Base-by-base conservation (phyloP, 1,140 invertebrate genomes). In the Thaumetopoea pityocampa region DNA sequence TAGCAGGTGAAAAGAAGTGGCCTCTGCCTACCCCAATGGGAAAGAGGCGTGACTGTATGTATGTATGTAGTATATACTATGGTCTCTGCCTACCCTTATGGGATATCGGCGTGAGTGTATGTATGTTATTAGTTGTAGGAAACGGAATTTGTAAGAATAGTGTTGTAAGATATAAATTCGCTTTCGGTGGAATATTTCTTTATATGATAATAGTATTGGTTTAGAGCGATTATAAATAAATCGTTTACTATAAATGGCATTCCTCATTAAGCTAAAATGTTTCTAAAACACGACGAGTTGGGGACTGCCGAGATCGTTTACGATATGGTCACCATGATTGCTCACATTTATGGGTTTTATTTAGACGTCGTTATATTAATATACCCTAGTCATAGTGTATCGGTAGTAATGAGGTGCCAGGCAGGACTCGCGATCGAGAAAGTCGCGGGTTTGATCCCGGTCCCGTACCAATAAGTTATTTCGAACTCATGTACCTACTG, bases 261-360 rank as follows among this genome's bases (percentile, higher is more conserved):
- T 22, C 37, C 37, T 40, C 37, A 40, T 40, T 40, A 40, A 18
- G 37, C 30, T 40, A 29, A 22, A 40, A 40, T 30, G 37, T 30
- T 10, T 22, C 26, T 40, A 23, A 40, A 30, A 30, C 30, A 30
- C 30, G 27, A 5, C n/a, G n/a, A n/a, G n/a, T 24, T 32, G 5
- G 4, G 30, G 27, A 40, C 37, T 40, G 27, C 37, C 37, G 27
- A 9, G n/a, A 40, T 30, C 18, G 30, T 30, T 30, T 11, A 30
- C 6, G 18, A 30, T 40, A 40, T 22, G 27, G 10, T 22, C 1
- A 9, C 11, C 14, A n/a, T 28, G 18, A 30, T 40, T 40, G 37
- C 19, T 23, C 16, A 2, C 22, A 7, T 23, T 40, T 40, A 30
- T 30, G 29, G 23, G 10, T 22, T 40, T 15, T 30, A 18, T 22